A percentile compares a stretch with the other conserved stretches of the same genome.
Evolutionary conservation across 2,797 vertebrate genomes (phyloP).

Genomic region (Falco rusticolus): DNA sequence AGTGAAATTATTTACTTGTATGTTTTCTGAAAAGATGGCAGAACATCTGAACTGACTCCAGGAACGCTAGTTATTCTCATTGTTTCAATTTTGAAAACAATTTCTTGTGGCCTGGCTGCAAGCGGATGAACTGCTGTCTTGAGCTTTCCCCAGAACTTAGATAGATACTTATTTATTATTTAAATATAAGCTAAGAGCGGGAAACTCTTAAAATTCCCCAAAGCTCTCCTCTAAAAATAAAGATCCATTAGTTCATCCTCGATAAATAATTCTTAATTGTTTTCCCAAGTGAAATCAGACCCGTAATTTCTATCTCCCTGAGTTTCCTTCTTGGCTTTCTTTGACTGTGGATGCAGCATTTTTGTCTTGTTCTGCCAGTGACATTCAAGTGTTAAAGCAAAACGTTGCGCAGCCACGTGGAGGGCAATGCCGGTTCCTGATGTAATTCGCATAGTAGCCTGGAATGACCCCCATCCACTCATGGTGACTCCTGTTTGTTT

Average conservation of each 20-base stretch:
- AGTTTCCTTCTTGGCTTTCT: conserved; percentile 4
- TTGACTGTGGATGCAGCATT: neutral
- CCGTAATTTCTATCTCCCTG: neutral
- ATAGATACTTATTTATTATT: conserved; percentile 38
- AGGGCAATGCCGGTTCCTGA: neutral
- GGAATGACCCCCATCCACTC: conserved; percentile 46
- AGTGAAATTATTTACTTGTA: neutral
- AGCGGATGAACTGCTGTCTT: neutral
- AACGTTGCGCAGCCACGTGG: neutral
- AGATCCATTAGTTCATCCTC: conserved; percentile 8
- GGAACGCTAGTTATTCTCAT: neutral
- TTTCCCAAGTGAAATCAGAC: conserved; percentile 24
- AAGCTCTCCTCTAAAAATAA: conserved; percentile 39
- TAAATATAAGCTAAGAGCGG: neutral
- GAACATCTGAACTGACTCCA: neutral
- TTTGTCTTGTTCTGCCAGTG: neutral
- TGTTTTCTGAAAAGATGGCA: neutral
- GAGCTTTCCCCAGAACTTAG: neutral
- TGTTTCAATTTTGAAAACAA: neutral
- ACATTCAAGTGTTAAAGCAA: conserved; percentile 19
- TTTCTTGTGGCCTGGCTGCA: neutral
- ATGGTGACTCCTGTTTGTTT: conserved; percentile 52
- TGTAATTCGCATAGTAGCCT: conserved; percentile 4
- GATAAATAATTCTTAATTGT: conserved; percentile 19
- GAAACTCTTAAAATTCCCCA: conserved; percentile 46